These are phyloP conservation scores for Lophius americanus DNA, from an alignment of 2,797 vertebrate genomes.

Conservation along the genomic window DNA sequence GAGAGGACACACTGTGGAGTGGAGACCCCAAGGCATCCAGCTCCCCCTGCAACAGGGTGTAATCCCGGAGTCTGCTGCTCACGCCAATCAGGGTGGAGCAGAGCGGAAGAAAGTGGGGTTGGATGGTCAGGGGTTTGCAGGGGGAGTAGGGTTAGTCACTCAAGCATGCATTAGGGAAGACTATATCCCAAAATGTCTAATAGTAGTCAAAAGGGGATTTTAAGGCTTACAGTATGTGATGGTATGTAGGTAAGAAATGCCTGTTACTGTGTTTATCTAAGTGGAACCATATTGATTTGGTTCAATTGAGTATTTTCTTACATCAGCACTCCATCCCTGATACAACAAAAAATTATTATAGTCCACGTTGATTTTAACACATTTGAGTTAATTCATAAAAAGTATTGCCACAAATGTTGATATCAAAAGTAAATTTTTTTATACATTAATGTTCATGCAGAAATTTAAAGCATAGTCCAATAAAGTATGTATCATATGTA, in stretches of 20 bases:
- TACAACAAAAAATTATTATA: neutral
- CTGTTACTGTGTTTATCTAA: neutral
- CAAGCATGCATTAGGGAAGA: constrained; percentile 35
- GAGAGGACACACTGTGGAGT: constrained; percentile 84
- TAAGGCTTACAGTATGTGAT: neutral
- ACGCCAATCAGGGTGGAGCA: constrained; percentile 63
- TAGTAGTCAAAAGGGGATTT: constrained; percentile 17
- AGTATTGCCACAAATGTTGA: neutral
- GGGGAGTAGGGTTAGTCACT: constrained; percentile 62
- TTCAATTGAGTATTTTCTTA: constrained; percentile 2
- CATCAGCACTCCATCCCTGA: neutral
- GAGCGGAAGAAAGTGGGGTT: constrained; percentile 49
- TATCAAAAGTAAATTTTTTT: neutral
- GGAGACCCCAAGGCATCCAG: constrained; percentile 87
- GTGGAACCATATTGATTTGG: constrained; percentile 4
- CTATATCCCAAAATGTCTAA: constrained; percentile 28
- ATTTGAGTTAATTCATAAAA: neutral
- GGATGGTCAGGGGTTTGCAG: constrained; percentile 57
- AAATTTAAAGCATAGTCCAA: neutral
- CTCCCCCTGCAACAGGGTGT: constrained; percentile 82
- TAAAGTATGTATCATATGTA: too few species aligned
- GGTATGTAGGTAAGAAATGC: neutral
- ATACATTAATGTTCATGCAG: neutral
- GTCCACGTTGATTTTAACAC: neutral
- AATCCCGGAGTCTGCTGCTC: constrained; percentile 84